phyloP scores from a whole-genome alignment of 2,797 vertebrate species.

The Dendrocincla tyrannina region DNA sequence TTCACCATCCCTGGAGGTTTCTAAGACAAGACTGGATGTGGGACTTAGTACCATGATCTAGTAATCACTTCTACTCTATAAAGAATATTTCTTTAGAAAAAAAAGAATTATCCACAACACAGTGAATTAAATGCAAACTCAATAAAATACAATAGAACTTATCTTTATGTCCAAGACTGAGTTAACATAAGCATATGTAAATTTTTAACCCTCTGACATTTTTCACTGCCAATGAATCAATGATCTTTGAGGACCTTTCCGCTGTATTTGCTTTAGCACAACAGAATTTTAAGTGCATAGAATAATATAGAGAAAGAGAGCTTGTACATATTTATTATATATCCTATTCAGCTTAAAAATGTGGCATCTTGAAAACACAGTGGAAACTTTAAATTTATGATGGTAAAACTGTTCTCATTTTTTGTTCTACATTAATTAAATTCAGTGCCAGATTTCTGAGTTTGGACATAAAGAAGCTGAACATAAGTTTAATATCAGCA shows the following conservation, averaged over 20 bases:
- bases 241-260: neutral
- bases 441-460: neutral
- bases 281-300: neutral
- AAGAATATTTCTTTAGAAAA: neutral
- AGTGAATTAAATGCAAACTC: neutral
- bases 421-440: neutral
- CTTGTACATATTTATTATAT: neutral
- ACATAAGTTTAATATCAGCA: neutral
- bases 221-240: neutral
- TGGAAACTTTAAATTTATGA: neutral
- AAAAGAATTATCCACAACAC: neutral
- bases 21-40: no score
- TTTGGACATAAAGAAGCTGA: neutral
- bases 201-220: neutral
- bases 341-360: neutral
- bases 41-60: no score
- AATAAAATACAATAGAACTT: neutral
- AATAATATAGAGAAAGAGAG: neutral
- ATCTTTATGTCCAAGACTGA: neutral
- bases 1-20: no score
- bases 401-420: neutral
- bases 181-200: neutral
- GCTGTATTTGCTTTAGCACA: neutral
- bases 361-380: neutral
- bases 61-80: neutral